These are phyloP conservation scores for Pangasius djambal DNA, from an alignment of 2,797 vertebrate species.

Conservation along the genomic window DNA sequence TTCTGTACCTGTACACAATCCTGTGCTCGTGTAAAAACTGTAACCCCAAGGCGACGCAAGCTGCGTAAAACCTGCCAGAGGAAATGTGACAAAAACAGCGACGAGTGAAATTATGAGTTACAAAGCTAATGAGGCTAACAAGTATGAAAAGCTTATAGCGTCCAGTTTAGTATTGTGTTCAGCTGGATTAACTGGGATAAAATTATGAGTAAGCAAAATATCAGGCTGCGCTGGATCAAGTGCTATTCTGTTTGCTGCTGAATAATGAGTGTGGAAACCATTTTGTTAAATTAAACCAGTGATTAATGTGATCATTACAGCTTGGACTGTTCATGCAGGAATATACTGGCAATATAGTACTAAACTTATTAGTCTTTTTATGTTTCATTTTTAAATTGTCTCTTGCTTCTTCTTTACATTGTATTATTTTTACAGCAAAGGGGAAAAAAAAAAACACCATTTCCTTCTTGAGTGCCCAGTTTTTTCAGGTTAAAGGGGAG, in stretches of 20 bases:
- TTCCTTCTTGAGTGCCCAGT: neutral
- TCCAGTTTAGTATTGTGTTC: neutral
- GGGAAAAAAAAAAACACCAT: neutral
- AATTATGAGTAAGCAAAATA: neutral
- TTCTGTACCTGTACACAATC: conserved; percentile 94
- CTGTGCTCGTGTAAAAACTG: conserved; percentile 98
- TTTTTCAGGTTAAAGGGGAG: neutral
- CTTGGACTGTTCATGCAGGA: too few relatives aligned
- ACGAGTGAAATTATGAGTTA: neutral
- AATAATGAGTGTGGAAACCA: neutral
- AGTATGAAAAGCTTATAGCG: neutral
- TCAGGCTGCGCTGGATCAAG: neutral
- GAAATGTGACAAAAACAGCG: neutral
- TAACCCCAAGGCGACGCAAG: conserved; percentile 94
- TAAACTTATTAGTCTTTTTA: neutral
- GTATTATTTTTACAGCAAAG: neutral
- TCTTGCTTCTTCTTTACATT: neutral
- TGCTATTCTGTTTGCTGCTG: neutral
- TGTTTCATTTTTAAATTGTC: neutral
- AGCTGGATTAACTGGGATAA: neutral
- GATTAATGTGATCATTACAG: neutral
- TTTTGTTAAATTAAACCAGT: neutral
- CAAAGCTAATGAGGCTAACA: neutral
- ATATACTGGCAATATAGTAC: neutral
- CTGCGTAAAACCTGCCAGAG: conserved; percentile 90